Evolutionary conservation across 2,113 vertebrate species (phyloP).

Genomic region (Chunga burmeisteri): DNA sequence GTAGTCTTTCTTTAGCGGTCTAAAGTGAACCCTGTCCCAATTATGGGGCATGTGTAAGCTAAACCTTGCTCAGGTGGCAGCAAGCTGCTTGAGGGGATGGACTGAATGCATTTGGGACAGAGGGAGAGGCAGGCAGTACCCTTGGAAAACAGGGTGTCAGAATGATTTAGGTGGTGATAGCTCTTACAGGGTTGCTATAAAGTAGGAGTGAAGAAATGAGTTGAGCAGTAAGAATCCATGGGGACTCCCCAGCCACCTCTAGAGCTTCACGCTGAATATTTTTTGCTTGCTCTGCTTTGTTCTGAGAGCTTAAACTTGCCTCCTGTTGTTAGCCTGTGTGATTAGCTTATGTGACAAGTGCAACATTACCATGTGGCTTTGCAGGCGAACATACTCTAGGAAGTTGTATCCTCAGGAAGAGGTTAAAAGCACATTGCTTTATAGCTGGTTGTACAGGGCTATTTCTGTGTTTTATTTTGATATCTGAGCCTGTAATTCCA

Average conservation of each 20-base stretch:
- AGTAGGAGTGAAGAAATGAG: not conserved
- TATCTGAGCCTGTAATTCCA: not conserved
- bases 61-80: not conserved
- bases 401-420: not conserved
- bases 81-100: not conserved
- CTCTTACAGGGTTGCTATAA: not conserved
- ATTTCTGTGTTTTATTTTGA: not conserved
- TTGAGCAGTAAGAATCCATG: not conserved
- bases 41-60: not conserved
- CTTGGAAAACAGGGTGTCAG: not conserved
- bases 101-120: not conserved
- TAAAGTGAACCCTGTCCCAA: not conserved
- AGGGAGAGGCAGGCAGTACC: not conserved
- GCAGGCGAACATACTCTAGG: not conserved
- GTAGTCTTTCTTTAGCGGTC: not conserved
- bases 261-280: not conserved
- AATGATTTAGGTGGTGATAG: not conserved
- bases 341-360: not conserved
- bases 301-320: not conserved
- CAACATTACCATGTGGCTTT: not conserved
- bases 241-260: not conserved
- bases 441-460: not conserved
- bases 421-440: not conserved
- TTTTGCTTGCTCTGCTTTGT: not conserved
- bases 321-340: not conserved